These are phyloP conservation scores for Pomacea canaliculata DNA, from an alignment of 2,888 invertebrate genomes.

Conservation along the genomic window DNA sequence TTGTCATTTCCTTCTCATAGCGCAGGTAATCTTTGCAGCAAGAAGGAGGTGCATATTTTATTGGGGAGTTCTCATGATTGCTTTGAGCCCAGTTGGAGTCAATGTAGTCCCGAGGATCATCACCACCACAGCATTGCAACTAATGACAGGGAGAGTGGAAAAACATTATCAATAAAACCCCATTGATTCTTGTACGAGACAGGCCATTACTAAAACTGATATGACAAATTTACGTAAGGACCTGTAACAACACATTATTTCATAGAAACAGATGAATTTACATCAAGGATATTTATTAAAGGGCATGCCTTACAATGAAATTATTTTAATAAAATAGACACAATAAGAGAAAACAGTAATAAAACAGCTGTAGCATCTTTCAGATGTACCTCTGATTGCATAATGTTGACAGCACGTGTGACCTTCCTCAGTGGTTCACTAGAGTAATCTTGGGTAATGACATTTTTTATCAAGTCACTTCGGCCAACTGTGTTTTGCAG, in stretches of 20 bases:
- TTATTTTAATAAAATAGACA: too few relatives aligned
- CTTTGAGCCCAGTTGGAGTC: conserved; percentile 45
- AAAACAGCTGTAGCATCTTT: too few relatives aligned
- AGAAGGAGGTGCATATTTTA: conserved; percentile 46
- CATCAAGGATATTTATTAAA: too few relatives aligned
- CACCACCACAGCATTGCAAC: conserved; percentile 60
- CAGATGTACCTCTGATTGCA: conserved; percentile 57
- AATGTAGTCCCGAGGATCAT: conserved; percentile 47
- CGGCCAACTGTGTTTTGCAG: conserved; percentile 45
- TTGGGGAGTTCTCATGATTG: background rate
- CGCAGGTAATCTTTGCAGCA: conserved; percentile 55
- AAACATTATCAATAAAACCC: too few relatives aligned
- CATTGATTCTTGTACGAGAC: too few relatives aligned
- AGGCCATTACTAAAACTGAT: too few relatives aligned
- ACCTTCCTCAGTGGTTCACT: conserved; percentile 32
- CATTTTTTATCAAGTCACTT: conserved; percentile 29
- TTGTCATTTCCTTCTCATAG: conserved; percentile 18
- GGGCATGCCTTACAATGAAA: too few relatives aligned
- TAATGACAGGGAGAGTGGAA: conserved; percentile 21
- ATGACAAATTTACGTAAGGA: too few relatives aligned
- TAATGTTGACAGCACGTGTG: conserved; percentile 53
- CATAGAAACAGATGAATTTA: too few relatives aligned
- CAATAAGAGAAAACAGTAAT: too few relatives aligned
- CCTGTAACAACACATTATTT: too few relatives aligned
- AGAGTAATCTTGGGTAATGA: conserved; percentile 33